Base-by-base conservation (phyloP, 2,888 invertebrate genomes). In the Drosophila bunnanda region DNA sequence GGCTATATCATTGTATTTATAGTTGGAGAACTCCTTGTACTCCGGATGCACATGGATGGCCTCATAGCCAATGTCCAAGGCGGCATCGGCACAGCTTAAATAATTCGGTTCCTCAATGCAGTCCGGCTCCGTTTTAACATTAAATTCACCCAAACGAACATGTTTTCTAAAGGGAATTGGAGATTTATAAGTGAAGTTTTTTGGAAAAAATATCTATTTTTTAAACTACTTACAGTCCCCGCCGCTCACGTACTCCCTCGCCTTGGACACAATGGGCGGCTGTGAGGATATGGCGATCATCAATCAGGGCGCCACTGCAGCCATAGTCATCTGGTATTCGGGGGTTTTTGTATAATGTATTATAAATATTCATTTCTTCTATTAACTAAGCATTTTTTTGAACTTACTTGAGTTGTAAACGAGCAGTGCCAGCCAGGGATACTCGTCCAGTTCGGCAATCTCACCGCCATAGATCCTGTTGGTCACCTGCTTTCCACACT, bases 91-190 rank as follows among this genome's bases (percentile, higher is more conserved):
- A 82, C 96, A 97, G 8, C 92, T 92, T 17, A 92, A 75, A 62
- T 91, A 88, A 61, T 90, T 90, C 62, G 69, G 90, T 77, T 82
- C 93, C 88, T 91, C 90, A 22, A 93, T 91, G 89, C 96, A 96
- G 83, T 96, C 96, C 0, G 93, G 91, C 39, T 94, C 93, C 1
- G 93, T 94, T 76, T 94, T 93, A 0, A 93, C 94, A 83, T 96
- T 94, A 80, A 95, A 95, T 91, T 96, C 96, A 1, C 96, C 96
- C 41, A 96, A 91, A 13, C 95, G 93, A 4, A 94, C 93, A 43
- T 93, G 92, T 73, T 93, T 91, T 54, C 92, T 92, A 52, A 1
- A 69, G 54, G 58, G 2, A 9, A 20, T 2, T 0, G 9, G 4
- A 6, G 0, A 15, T 8, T 8, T 20, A 15, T 8, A 8, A 17